Evolutionary conservation across 2,888 invertebrate genomes (phyloP).

Genomic region (Alcis repandata): DNA sequence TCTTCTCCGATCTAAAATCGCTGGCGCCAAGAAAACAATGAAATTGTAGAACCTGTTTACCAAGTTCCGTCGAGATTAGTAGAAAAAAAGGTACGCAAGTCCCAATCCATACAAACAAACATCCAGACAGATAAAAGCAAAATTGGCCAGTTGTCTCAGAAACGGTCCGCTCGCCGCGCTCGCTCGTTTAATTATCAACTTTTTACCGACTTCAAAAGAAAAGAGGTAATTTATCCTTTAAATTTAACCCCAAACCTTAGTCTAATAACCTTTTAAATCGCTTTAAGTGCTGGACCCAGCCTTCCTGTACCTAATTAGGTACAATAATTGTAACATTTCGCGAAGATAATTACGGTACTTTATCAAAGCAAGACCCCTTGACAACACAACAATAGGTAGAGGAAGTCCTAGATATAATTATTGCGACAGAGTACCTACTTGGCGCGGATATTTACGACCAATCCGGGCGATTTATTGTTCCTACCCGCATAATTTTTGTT

Average conservation of each 20-base stretch:
- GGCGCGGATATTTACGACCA: conserved; percentile 25
- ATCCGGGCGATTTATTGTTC: conserved; percentile 21
- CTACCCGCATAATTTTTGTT: conserved; percentile 31
- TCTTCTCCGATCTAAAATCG: too few relatives aligned
- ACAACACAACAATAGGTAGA: conserved; percentile 19
- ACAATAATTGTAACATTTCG: conserved; percentile 8
- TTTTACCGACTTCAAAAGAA: too few relatives aligned
- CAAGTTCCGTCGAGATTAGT: too few relatives aligned
- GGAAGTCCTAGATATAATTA: conserved; percentile 31
- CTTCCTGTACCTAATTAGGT: conserved; percentile 10
- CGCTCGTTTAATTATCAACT: too few relatives aligned
- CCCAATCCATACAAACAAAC: too few relatives aligned
- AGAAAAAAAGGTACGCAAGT: too few relatives aligned
- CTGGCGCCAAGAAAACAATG: too few relatives aligned
- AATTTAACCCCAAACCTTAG: not conserved
- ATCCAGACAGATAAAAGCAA: too few relatives aligned
- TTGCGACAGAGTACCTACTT: conserved; percentile 28
- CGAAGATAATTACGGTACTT: conserved; percentile 20
- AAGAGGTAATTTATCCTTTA: too few relatives aligned
- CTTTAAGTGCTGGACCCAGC: not conserved
- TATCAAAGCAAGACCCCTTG: conserved; percentile 14
- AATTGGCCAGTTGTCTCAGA: too few relatives aligned
- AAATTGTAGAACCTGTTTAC: too few relatives aligned
- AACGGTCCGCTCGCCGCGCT: too few relatives aligned
- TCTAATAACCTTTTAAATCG: not conserved